These are phyloP conservation scores for Sylvicapra grimmia DNA, from an alignment of 2,113 vertebrate species.

Conservation along the genomic window DNA sequence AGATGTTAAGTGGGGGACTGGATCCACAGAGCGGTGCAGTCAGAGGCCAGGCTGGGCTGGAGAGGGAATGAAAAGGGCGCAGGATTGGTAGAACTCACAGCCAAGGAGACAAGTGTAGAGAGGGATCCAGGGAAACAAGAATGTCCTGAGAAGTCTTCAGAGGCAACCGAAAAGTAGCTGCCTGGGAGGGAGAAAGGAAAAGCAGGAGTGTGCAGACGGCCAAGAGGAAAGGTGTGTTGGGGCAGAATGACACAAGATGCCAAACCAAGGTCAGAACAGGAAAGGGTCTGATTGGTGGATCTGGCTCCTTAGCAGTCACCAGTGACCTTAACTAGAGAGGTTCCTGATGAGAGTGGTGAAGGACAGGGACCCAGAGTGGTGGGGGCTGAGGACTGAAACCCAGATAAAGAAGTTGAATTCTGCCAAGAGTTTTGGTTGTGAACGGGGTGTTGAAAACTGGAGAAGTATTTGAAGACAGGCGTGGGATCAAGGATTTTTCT, in stretches of 20 bases:
- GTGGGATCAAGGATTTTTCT: not conserved
- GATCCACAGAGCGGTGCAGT: not conserved
- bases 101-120: not conserved
- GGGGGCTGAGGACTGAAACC: not conserved
- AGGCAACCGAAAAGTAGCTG: not conserved
- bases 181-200: not conserved
- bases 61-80: not conserved
- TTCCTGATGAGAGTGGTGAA: not conserved
- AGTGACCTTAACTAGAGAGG: not conserved
- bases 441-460: not conserved
- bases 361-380: not conserved
- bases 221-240: not conserved
- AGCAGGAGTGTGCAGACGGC: not conserved
- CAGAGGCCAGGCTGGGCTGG: not conserved
- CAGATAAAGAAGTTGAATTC: not conserved
- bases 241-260: not conserved
- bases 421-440: not conserved
- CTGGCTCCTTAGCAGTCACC: not conserved
- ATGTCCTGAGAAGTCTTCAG: not conserved
- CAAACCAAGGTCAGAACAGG: not conserved
- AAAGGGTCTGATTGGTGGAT: not conserved
- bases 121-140: not conserved
- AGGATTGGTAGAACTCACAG: not conserved
- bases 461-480: not conserved
- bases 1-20: not conserved